phyloP scores from a whole-genome alignment of 2,113 vertebrate species.

The Orycteropus afer region DNA sequence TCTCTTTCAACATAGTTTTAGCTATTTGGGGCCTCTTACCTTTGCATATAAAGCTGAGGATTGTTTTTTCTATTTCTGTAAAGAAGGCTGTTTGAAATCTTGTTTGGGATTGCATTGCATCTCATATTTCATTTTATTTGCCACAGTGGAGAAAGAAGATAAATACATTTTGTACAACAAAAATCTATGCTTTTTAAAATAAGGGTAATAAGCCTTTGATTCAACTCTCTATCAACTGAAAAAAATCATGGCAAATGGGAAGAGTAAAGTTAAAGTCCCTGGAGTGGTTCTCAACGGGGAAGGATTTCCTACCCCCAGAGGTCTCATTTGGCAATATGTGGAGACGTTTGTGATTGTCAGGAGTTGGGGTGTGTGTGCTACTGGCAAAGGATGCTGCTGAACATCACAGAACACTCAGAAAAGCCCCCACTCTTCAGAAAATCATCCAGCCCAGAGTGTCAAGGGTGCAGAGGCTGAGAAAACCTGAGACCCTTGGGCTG shows the following conservation, averaged over 20 bases:
- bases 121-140: background rate
- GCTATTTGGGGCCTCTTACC: background rate
- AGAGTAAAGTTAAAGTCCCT: background rate
- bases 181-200: background rate
- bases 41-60: background rate
- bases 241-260: background rate
- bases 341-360: background rate
- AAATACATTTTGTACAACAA: background rate
- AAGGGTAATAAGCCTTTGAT: background rate
- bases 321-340: background rate
- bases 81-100: no score
- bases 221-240: background rate
- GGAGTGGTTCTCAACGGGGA: background rate
- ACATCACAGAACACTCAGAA: background rate
- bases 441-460: no score
- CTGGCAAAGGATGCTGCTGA: background rate
- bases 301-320: background rate
- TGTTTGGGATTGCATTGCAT: no score
- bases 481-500: background rate
- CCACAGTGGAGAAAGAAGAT: background rate
- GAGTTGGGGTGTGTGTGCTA: background rate
- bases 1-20: background rate
- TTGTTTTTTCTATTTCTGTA: no score
- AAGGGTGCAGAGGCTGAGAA: background rate
- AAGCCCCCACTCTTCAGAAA: background rate